Conservation (phyloP, 1,140 invertebrate genomes). For the fruit fly (Drosophila melanogaster) region DNA sequence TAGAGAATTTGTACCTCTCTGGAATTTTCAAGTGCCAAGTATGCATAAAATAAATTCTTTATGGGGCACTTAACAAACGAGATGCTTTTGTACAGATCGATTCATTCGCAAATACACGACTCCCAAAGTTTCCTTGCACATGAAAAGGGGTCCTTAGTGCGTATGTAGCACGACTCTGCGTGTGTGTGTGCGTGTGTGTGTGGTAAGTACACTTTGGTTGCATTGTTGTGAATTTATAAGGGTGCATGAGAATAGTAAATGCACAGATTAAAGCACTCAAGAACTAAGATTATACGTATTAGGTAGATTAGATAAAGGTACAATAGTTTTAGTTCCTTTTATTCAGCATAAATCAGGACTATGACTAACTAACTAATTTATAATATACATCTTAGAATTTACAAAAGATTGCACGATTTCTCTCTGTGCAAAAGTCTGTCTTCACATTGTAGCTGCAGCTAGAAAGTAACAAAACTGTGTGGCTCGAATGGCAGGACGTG, state of each 20-base stretch:
- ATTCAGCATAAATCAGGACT: too few species aligned
- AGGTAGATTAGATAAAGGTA: too few species aligned
- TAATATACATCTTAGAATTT: too few species aligned
- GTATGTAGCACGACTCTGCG: not conserved
- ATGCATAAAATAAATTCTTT: conserved; percentile 56
- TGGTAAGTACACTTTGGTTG: conserved; percentile 35
- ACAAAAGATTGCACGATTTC: not conserved
- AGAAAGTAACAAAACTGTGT: conserved; percentile 62
- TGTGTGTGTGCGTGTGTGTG: conserved; percentile 12
- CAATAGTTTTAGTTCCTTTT: too few species aligned
- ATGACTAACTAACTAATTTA: too few species aligned
- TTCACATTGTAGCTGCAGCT: conserved; percentile 24
- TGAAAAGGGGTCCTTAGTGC: not conserved
- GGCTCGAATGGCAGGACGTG: conserved; percentile 20
- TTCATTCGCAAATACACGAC: conserved; percentile 49
- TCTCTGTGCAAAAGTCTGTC: conserved; percentile 2
- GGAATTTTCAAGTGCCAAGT: conserved; percentile 11
- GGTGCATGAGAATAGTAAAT: conserved; percentile 10
- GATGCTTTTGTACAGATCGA: conserved; percentile 49
- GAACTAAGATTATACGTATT: not conserved
- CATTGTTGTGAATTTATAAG: conserved; percentile 18
- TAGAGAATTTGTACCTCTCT: not conserved
- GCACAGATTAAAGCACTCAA: not conserved
- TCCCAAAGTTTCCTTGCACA: conserved; percentile 4
- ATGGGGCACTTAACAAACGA: conserved; percentile 41